Conservation (phyloP, 2,888 invertebrate genomes). For the Drosophila kanekoi region DNA sequence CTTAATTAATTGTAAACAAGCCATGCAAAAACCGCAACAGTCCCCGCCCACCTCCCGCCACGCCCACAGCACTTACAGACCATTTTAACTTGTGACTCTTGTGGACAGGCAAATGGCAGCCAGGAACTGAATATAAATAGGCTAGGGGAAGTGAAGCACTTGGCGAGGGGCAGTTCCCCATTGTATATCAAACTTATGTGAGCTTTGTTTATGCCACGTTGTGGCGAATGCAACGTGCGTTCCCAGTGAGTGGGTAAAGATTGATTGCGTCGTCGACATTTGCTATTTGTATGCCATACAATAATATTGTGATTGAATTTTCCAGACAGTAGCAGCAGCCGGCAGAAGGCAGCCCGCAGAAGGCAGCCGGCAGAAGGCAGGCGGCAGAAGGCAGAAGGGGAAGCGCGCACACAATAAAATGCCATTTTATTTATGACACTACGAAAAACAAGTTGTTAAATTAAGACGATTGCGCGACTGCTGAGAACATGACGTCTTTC, state of each 20-base stretch:
- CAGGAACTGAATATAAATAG: constrained; percentile 5
- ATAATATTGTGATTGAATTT: constrained; percentile 77
- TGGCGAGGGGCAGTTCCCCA: neutral
- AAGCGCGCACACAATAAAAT: constrained; percentile 46
- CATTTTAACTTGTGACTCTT: constrained; percentile 32
- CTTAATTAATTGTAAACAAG: constrained; percentile 76
- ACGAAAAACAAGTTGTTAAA: constrained; percentile 66
- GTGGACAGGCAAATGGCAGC: constrained; percentile 30
- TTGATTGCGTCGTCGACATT: constrained; percentile 62
- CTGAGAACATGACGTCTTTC: constrained; percentile 26
- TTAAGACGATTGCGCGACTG: too few relatives aligned
- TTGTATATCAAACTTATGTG: constrained; percentile 18
- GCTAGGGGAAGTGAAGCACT: too few relatives aligned
- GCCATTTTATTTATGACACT: constrained; percentile 61
- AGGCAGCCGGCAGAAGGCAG: constrained; percentile 1
- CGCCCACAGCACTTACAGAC: constrained; percentile 22
- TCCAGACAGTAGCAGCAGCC: constrained; percentile 11
- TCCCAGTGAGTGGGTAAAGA: constrained; percentile 39
- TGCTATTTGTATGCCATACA: constrained; percentile 64
- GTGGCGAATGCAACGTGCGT: constrained; percentile 22
- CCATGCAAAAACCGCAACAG: constrained; percentile 52
- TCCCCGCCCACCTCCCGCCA: neutral
- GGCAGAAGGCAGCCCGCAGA: neutral
- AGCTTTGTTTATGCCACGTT: constrained; percentile 35
- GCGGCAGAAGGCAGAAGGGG: neutral